Conservation (phyloP, 2,888 invertebrate genomes). For the Rotaria macrura region DNA sequence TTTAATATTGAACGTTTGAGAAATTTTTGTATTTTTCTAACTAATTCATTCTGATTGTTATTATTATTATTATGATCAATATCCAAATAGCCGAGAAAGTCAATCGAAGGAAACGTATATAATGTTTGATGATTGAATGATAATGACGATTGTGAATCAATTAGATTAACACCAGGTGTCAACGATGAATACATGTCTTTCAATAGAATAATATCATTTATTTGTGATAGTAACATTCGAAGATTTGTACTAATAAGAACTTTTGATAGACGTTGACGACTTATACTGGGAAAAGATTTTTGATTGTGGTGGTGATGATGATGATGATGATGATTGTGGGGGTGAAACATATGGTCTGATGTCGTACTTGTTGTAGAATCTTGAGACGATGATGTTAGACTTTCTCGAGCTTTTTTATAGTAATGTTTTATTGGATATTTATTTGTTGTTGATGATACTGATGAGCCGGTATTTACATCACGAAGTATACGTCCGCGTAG, state of each 20-base stretch:
- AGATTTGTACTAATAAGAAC: not conserved
- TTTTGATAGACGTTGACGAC: not conserved
- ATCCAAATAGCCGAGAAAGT: not conserved
- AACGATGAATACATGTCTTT: not conserved
- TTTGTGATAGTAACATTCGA: not conserved
- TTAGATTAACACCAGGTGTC: not conserved
- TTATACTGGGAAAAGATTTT: not conserved
- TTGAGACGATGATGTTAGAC: not conserved
- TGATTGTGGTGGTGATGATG: not conserved
- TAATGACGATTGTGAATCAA: not conserved
- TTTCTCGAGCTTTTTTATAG: conserved; percentile 16
- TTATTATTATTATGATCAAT: conserved; percentile 8
- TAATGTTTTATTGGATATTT: conserved; percentile 3
- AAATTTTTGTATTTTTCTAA: conserved; percentile 1
- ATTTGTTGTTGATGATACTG: not conserved
- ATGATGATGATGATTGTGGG: too few species aligned
- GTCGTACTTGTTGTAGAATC: not conserved
- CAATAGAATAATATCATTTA: not conserved
- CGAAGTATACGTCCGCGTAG: not conserved
- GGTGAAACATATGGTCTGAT: not conserved
- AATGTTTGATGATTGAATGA: conserved; percentile 3
- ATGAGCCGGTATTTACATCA: not conserved
- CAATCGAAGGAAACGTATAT: not conserved
- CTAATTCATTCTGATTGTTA: not conserved
- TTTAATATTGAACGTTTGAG: not conserved